These are phyloP conservation scores for Elephas maximus DNA, from an alignment of 2,113 vertebrate genomes.

Conservation along the genomic window DNA sequence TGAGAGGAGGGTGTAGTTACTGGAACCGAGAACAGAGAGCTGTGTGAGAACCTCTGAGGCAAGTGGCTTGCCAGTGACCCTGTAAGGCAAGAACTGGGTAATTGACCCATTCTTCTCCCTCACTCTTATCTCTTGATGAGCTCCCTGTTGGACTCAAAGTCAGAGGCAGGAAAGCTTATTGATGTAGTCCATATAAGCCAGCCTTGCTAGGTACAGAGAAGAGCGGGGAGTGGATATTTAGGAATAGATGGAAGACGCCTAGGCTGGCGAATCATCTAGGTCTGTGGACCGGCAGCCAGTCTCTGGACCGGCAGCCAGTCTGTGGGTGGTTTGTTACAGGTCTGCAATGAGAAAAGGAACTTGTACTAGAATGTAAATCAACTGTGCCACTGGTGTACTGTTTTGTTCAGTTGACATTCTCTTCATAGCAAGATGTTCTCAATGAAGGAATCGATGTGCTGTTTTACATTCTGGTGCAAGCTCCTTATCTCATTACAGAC, in stretches of 20 bases:
- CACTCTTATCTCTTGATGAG: neutral
- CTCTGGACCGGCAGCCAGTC: neutral
- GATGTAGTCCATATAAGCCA: neutral
- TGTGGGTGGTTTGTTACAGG: neutral
- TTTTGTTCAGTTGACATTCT: slow-evolving; percentile 40
- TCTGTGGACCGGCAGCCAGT: neutral
- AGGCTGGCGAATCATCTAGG: neutral
- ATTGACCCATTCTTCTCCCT: neutral
- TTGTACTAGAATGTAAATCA: slow-evolving; percentile 8
- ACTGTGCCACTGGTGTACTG: neutral
- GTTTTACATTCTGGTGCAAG: neutral
- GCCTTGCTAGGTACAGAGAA: neutral
- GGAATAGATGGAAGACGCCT: neutral
- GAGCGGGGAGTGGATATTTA: neutral
- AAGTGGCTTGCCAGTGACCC: neutral
- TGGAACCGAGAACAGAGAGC: neutral
- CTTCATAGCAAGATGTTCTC: slow-evolving; percentile 33
- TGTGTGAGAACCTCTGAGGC: neutral
- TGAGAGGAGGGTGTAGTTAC: neutral
- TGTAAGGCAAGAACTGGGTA: neutral
- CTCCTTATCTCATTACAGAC: neutral
- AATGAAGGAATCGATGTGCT: neutral
- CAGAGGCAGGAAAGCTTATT: neutral
- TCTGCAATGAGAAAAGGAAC: neutral
- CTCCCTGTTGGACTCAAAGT: neutral